Evolutionary conservation across 1,140 invertebrate genomes (phyloP).

Genomic region (Cotesia typhae): DNA sequence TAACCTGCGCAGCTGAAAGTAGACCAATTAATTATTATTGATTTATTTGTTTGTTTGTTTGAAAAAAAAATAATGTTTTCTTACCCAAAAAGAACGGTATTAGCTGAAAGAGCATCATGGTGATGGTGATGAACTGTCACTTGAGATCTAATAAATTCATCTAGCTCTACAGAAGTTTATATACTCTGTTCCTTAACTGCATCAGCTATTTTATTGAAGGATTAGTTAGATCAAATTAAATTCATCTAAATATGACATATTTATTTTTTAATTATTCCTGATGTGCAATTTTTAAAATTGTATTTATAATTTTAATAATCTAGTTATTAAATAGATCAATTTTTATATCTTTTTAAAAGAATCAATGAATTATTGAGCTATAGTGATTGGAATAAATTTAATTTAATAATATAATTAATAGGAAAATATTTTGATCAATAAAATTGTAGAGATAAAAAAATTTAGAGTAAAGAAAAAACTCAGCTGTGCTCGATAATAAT

Average conservation of each 20-base stretch:
- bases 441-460: too few species aligned
- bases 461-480: not conserved
- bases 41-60: not conserved
- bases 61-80: not conserved
- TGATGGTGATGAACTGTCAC: constrained; percentile 15
- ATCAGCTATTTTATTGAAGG: too few species aligned
- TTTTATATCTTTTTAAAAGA: too few species aligned
- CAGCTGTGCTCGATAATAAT: not conserved
- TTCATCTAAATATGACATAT: not conserved
- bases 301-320: too few species aligned
- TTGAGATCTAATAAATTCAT: constrained; percentile 2
- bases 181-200: not conserved
- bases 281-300: not conserved
- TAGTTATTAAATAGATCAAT: too few species aligned
- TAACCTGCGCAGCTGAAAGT: constrained; percentile 23
- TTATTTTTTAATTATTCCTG: not conserved
- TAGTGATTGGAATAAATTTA: too few species aligned
- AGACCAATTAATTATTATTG: not conserved
- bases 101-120: constrained; percentile 32
- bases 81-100: constrained; percentile 45
- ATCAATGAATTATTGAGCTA: too few species aligned
- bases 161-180: not conserved
- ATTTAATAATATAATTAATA: too few species aligned
- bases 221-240: too few species aligned
- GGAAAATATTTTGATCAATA: too few species aligned